Evolutionary conservation across 2,888 invertebrate genomes (phyloP).

Genomic region (Cynaeus angustus): DNA sequence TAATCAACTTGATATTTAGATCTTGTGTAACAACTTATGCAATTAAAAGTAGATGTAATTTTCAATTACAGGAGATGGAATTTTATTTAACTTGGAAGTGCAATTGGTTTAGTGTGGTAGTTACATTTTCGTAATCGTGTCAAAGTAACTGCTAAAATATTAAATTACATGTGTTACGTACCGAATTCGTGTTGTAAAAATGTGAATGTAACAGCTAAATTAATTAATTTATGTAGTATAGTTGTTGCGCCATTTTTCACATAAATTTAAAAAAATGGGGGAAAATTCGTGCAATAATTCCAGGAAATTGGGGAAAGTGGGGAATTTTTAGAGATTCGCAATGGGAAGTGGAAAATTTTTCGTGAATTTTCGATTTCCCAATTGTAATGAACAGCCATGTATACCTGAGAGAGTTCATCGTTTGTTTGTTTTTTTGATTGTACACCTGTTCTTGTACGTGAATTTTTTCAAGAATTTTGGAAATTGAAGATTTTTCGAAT

Average conservation of each 20-base stretch:
- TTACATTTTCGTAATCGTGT: not conserved
- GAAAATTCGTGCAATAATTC: too few relatives aligned
- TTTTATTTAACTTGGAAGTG: slow-evolving; percentile 6
- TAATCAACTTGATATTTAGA: slow-evolving; percentile 23
- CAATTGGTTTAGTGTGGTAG: not conserved
- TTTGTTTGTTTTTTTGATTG: too few relatives aligned
- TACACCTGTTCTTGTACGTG: too few relatives aligned
- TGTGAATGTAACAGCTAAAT: not conserved
- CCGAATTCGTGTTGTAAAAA: not conserved
- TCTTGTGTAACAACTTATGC: slow-evolving; percentile 23
- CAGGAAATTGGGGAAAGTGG: too few relatives aligned
- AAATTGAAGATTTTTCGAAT: too few relatives aligned
- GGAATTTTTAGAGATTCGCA: too few relatives aligned
- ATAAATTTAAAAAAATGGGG: too few relatives aligned
- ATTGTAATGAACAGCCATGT: too few relatives aligned
- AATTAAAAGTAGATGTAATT: slow-evolving; percentile 21
- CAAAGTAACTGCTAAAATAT: not conserved
- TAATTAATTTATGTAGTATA: not conserved
- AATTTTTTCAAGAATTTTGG: too few relatives aligned
- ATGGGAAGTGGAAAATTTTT: too few relatives aligned
- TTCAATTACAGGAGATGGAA: slow-evolving; percentile 17
- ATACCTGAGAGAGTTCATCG: too few relatives aligned
- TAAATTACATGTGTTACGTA: slow-evolving; percentile 7
- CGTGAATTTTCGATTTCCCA: too few relatives aligned
- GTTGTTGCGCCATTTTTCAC: not conserved